Percentiles rank a stretch among this genome's conserved stretches.
Conservation (phyloP, 2,797 vertebrate genomes). For the Hippocampus kuda region DNA sequence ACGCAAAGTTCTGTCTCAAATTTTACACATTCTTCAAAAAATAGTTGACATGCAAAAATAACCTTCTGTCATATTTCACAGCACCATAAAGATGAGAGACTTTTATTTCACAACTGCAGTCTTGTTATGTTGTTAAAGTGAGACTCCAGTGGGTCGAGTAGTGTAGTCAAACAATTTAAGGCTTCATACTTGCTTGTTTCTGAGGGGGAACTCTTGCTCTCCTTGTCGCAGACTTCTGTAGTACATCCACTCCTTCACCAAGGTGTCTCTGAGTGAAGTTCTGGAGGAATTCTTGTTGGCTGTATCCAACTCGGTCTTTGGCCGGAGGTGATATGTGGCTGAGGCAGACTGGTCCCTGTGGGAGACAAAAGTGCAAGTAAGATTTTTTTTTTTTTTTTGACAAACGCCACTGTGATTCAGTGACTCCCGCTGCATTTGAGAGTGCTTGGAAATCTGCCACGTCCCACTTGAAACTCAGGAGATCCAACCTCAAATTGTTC, state of each 20-base stretch:
- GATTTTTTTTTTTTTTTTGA: neutral
- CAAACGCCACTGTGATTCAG: neutral
- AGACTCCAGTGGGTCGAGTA: neutral
- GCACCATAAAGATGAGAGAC: neutral
- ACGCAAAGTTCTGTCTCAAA: neutral
- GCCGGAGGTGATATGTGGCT: slow-evolving; percentile 77
- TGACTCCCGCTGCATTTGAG: neutral
- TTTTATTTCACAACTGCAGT: neutral
- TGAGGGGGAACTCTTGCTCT: slow-evolving; percentile 68
- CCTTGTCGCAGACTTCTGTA: slow-evolving; percentile 64
- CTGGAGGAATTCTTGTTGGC: slow-evolving; percentile 21
- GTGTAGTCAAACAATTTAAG: neutral
- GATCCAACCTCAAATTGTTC: no score
- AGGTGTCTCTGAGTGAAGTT: slow-evolving; percentile 22
- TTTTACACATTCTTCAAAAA: neutral
- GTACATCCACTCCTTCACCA: slow-evolving; percentile 81
- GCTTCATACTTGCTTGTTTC: slow-evolving; percentile 76
- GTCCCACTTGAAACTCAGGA: neutral
- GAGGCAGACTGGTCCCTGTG: slow-evolving; percentile 83
- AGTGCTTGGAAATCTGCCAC: neutral
- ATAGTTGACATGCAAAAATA: neutral
- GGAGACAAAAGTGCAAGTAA: neutral
- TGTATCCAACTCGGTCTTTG: slow-evolving; percentile 47
- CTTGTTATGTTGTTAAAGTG: neutral
- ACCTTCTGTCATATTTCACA: neutral